Conservation (phyloP, 2,888 invertebrate genomes). For the Amiota minor region DNA sequence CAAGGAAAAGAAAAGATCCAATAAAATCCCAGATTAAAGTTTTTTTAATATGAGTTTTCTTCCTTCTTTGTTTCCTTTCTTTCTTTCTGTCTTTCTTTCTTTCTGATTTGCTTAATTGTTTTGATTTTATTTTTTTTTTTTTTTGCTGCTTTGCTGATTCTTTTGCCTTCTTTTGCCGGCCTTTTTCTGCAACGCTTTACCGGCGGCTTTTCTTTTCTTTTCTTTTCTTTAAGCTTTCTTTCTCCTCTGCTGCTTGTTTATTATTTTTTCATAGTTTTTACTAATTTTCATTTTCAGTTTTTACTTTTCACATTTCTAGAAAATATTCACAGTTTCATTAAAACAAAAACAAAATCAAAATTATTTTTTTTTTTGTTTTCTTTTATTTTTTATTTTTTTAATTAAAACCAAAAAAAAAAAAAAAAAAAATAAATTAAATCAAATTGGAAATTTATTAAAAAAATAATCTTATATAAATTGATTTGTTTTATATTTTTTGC, state of each 20-base stretch:
- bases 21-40: no score
- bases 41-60: no score
- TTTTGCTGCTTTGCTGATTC: not conserved
- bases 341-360: no score
- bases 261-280: not conserved
- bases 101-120: constrained; percentile 18
- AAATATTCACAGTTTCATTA: no score
- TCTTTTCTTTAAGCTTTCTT: not conserved
- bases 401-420: not conserved
- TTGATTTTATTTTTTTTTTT: no score
- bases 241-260: not conserved
- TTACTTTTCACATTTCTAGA: no score
- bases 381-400: no score
- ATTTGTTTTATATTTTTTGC: no score
- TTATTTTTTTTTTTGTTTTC: not conserved
- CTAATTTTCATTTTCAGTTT: not conserved
- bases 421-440: not conserved
- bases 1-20: no score
- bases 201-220: constrained; percentile 5
- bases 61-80: no score
- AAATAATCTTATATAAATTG: no score
- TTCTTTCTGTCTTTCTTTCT: no score
- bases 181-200: not conserved
- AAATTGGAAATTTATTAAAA: constrained; percentile 14
- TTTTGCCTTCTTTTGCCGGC: not conserved